Conservation (phyloP, 2,888 invertebrate genomes). For the Homarus gammarus region DNA sequence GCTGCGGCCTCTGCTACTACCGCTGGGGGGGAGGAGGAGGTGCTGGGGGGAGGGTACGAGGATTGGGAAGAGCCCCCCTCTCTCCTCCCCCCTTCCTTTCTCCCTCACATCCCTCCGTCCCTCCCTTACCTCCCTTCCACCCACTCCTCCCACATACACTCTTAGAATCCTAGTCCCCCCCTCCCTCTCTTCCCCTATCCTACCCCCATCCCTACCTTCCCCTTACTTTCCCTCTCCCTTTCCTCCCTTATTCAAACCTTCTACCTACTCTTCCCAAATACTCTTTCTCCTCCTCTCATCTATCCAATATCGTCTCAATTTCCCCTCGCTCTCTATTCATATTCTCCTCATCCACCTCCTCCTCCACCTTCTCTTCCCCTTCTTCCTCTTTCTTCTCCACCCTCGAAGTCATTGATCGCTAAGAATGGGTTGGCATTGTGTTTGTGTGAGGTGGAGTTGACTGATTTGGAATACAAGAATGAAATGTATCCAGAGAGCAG, state of each 20-base stretch:
- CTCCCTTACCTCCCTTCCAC: too few relatives aligned
- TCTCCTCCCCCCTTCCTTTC: background rate
- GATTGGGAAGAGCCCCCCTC: background rate
- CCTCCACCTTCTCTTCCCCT: background rate
- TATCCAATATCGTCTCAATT: too few relatives aligned
- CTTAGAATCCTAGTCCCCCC: background rate
- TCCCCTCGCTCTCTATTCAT: too few relatives aligned
- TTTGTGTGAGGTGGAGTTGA: background rate
- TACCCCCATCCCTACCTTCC: background rate
- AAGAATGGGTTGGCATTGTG: too few relatives aligned
- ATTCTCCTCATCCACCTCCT: background rate
- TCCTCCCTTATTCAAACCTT: too few relatives aligned
- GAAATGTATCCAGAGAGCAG: background rate
- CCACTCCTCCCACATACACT: too few relatives aligned
- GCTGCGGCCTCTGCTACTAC: background rate
- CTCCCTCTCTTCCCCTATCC: background rate
- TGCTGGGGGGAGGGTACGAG: background rate
- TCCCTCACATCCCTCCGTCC: background rate
- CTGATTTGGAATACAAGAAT: background rate
- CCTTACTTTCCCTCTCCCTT: background rate
- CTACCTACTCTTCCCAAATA: too few relatives aligned
- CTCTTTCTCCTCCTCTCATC: too few relatives aligned
- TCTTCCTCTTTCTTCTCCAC: background rate
- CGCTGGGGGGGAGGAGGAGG: background rate
- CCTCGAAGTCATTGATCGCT: background rate